Evolutionary conservation across 1,140 invertebrate genomes (phyloP).

Genomic region (Cotesia glomerata): DNA sequence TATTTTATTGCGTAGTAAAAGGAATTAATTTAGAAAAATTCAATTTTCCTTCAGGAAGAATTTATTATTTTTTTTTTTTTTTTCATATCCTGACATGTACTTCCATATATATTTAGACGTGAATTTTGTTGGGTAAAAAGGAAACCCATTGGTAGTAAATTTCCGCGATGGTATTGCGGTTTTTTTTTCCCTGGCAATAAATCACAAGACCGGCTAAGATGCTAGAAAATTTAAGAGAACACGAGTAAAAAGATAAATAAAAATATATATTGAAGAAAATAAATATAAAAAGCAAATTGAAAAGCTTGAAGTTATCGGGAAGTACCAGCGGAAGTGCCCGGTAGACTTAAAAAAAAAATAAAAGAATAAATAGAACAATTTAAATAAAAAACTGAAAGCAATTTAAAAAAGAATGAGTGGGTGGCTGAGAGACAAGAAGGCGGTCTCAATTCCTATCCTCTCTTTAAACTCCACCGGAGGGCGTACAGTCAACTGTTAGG

Average conservation of each 20-base stretch:
- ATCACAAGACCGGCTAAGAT: neutral
- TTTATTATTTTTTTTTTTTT: no score
- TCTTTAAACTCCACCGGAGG: slow-evolving; percentile 50
- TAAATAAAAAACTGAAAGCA: neutral
- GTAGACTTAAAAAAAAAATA: neutral
- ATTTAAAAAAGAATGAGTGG: slow-evolving; percentile 29
- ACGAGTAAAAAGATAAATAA: no score
- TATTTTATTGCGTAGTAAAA: no score
- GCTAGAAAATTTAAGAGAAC: neutral
- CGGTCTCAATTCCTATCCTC: slow-evolving; percentile 59
- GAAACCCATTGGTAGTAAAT: no score
- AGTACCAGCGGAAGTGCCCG: slow-evolving; percentile 14
- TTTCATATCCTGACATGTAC: no score
- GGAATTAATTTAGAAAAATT: neutral
- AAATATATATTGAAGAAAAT: neutral
- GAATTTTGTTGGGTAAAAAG: neutral
- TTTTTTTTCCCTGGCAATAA: neutral
- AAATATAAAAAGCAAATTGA: neutral
- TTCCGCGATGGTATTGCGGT: neutral
- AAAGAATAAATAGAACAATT: neutral
- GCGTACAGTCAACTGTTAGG: slow-evolving; percentile 56
- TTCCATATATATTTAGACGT: no score
- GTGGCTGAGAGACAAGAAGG: slow-evolving; percentile 49
- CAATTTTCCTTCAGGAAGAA: neutral
- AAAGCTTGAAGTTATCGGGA: neutral